phyloP scores from a whole-genome alignment of 1,140 invertebrate genomes.

The Oncopeltus fasciatus region DNA sequence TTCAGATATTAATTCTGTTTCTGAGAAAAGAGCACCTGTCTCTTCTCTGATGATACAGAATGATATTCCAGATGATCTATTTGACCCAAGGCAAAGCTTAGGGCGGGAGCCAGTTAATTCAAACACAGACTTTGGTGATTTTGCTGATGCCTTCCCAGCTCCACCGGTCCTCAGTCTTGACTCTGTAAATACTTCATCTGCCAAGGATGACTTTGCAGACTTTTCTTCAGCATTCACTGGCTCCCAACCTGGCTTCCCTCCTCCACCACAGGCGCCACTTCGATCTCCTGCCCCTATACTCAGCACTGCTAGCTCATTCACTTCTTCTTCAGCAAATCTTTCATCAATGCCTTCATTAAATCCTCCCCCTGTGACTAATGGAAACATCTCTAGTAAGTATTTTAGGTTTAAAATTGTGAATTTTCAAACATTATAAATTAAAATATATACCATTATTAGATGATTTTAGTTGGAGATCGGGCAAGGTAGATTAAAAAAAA shows the following conservation, averaged over 20 bases:
- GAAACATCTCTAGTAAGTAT: neutral
- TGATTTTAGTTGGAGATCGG: too few species aligned
- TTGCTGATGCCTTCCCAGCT: constrained; percentile 48
- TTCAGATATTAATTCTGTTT: too few species aligned
- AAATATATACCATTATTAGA: too few species aligned
- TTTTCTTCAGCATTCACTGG: constrained; percentile 51
- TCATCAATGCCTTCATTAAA: neutral
- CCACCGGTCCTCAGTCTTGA: neutral
- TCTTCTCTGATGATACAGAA: too few species aligned
- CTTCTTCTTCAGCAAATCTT: too few species aligned
- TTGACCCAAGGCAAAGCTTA: constrained; percentile 32
- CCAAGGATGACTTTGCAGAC: constrained; percentile 51
- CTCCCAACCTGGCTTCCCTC: constrained; percentile 15
- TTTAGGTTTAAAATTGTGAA: too few species aligned
- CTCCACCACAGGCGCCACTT: constrained; percentile 19
- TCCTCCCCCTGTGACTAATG: constrained; percentile 8
- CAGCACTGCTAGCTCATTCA: neutral
- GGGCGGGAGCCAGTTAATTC: constrained; percentile 24
- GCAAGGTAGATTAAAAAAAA: too few species aligned
- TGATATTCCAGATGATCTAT: constrained; percentile 38
- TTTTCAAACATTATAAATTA: neutral
- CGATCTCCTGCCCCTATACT: constrained; percentile 10
- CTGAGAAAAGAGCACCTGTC: too few species aligned
- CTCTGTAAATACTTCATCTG: neutral
- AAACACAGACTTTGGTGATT: constrained; percentile 63